A percentile compares a stretch with the other conserved stretches of the same genome.
These are phyloP conservation scores for Apoda limacodes DNA, from an alignment of 2,888 invertebrate genomes.

Conservation along the genomic window DNA sequence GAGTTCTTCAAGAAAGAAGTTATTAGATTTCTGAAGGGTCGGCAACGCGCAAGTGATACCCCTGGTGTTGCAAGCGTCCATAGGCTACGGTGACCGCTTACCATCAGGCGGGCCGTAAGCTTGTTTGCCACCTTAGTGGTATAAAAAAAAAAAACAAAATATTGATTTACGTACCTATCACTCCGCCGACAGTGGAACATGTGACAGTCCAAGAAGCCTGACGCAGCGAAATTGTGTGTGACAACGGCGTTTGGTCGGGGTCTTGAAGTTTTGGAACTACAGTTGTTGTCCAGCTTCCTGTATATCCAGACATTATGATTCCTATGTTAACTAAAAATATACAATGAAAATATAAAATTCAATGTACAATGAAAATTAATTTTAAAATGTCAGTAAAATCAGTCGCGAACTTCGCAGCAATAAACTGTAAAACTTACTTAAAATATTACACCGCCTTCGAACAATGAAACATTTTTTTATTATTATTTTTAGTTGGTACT, in stretches of 20 bases:
- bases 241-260: constrained; percentile 45
- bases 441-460: too few species aligned
- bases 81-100: too few species aligned
- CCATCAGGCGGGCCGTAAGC: too few species aligned
- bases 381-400: background rate
- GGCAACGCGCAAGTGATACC: too few species aligned
- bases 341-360: background rate
- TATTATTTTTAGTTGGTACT: too few species aligned
- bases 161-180: constrained; percentile 34
- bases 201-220: constrained; percentile 69
- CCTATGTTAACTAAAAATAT: constrained; percentile 43
- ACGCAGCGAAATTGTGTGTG: constrained; percentile 29
- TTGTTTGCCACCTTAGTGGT: too few species aligned
- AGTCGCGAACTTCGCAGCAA: constrained; percentile 1
- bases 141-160: background rate
- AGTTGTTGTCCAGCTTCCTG: constrained; percentile 66
- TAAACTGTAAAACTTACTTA: too few species aligned
- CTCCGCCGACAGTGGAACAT: constrained; percentile 59
- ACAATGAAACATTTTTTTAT: too few species aligned
- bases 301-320: constrained; percentile 51
- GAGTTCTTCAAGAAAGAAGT: too few species aligned
- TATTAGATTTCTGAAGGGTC: too few species aligned
- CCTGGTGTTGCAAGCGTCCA: too few species aligned
- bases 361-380: background rate
- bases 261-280: constrained; percentile 49